Evolutionary conservation across 2,797 vertebrate genomes (phyloP).

Genomic region (Gymnothorax reevesii): DNA sequence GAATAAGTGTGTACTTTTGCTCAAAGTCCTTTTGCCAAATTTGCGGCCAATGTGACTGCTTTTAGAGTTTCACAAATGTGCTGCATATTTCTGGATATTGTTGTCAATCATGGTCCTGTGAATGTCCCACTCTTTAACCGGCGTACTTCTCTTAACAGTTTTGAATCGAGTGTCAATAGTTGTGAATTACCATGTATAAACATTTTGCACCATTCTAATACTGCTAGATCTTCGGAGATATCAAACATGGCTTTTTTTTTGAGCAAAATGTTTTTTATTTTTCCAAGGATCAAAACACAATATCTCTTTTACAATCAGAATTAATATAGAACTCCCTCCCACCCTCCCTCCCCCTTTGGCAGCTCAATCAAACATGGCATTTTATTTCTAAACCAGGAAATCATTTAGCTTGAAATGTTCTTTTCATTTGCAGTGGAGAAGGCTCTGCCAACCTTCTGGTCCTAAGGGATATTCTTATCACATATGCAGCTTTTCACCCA

Average conservation of each 20-base stretch:
- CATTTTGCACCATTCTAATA: neutral
- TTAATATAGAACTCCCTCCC: too few relatives aligned
- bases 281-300: too few relatives aligned
- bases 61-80: conserved; percentile 7
- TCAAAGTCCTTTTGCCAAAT: neutral
- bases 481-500: conserved; percentile 77
- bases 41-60: neutral
- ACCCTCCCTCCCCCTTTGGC: too few relatives aligned
- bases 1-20: neutral
- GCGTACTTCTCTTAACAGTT: neutral
- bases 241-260: neutral
- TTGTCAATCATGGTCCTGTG: neutral
- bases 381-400: neutral
- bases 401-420: neutral
- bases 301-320: too few relatives aligned
- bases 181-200: neutral
- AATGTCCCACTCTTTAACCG: neutral
- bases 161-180: neutral
- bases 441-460: conserved; percentile 73
- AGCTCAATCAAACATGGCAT: neutral
- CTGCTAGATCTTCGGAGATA: neutral
- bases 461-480: conserved; percentile 75
- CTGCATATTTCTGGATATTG: neutral
- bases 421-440: conserved; percentile 60
- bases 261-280: too few relatives aligned